These are phyloP conservation scores for Corydoras maculifer DNA, from an alignment of 2,113 vertebrate genomes.

Conservation along the genomic window DNA sequence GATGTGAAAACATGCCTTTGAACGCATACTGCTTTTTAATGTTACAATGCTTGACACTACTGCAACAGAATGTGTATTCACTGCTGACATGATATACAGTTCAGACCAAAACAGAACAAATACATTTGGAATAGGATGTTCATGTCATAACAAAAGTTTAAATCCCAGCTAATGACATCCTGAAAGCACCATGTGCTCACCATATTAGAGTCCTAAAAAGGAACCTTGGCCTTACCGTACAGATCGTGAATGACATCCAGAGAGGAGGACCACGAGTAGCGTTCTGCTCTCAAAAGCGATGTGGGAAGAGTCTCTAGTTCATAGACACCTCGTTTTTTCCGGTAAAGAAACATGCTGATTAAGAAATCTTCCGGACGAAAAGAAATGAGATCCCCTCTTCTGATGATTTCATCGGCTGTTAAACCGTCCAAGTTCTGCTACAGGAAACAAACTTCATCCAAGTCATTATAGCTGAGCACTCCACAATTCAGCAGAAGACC, in stretches of 20 bases:
- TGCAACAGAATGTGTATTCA: too few species aligned
- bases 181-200: not conserved
- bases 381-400: not conserved
- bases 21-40: not conserved
- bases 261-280: slow-evolving; percentile 84
- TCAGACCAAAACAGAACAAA: not conserved
- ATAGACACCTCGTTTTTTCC: slow-evolving; percentile 84
- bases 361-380: not conserved
- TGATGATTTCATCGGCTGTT: not conserved
- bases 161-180: not conserved
- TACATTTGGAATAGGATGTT: not conserved
- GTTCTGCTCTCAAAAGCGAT: slow-evolving; percentile 66
- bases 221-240: slow-evolving; percentile 67
- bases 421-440: not conserved
- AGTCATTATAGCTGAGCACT: not conserved
- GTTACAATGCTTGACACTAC: too few species aligned
- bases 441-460: not conserved
- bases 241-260: slow-evolving; percentile 76
- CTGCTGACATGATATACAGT: too few species aligned
- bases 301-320: slow-evolving; percentile 77
- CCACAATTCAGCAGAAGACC: not conserved
- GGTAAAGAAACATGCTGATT: slow-evolving; percentile 80
- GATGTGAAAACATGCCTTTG: not conserved
- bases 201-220: slow-evolving; percentile 4
- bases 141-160: not conserved